Conservation (phyloP, 2,888 invertebrate species). For the Rhaphigaster nebulosa region DNA sequence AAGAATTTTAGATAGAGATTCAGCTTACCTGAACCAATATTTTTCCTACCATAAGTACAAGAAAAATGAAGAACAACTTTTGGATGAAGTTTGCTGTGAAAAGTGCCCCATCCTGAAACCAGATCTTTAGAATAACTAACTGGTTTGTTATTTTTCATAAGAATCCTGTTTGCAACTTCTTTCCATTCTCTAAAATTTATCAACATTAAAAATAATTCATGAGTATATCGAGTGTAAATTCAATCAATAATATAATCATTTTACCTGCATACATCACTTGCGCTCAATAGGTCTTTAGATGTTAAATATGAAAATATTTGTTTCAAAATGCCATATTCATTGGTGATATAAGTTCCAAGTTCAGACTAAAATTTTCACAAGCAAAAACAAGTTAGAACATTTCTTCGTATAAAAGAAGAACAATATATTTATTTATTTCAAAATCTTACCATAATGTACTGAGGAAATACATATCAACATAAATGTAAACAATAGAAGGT, state of each 20-base stretch:
- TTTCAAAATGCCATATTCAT: slow-evolving; percentile 53
- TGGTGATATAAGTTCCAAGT: slow-evolving; percentile 52
- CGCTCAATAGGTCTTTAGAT: slow-evolving; percentile 49
- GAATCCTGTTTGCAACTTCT: slow-evolving; percentile 53
- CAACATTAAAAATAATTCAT: neutral
- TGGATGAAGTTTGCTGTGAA: slow-evolving; percentile 39
- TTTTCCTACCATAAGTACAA: slow-evolving; percentile 26
- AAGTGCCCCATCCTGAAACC: neutral
- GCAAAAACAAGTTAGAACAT: neutral
- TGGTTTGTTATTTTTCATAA: slow-evolving; percentile 48
- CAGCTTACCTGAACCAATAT: neutral
- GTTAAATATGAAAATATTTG: slow-evolving; percentile 51
- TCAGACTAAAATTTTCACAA: slow-evolving; percentile 36
- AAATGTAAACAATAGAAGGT: slow-evolving; percentile 17
- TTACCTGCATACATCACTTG: slow-evolving; percentile 55
- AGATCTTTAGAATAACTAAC: slow-evolving; percentile 36
- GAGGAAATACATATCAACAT: neutral
- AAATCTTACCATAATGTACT: slow-evolving; percentile 35
- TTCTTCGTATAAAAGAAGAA: neutral
- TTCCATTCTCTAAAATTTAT: slow-evolving; percentile 55
- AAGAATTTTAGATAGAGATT: neutral
- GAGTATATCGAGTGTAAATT: neutral
- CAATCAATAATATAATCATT: neutral
- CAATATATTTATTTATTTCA: neutral
- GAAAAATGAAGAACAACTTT: slow-evolving; percentile 55